Base-by-base conservation (phyloP, 1,140 invertebrate species). In the Gonioctena quinquepunctata region DNA sequence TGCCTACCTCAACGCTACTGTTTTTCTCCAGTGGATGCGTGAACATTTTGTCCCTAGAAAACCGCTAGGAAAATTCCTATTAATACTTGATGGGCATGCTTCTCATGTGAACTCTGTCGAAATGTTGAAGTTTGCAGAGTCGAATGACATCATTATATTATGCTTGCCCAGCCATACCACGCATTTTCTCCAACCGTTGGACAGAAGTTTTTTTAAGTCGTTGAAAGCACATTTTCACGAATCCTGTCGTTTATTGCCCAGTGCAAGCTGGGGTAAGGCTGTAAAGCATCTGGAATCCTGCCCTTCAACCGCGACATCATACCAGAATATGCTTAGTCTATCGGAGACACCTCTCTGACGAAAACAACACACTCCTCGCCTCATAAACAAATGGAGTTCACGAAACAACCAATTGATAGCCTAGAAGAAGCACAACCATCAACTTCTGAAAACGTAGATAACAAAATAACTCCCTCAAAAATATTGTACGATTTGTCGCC, bases 1-100 rank as follows among this genome's bases (percentile, higher is more conserved):
- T 21, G 70, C 76, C 0, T 83, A 82, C 62, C 67, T 84, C 13
- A 84, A 73, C 56, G 25, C 78, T 16, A 76, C 80, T 26, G 42
- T 85, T 23, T 84, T 85, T 71, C 57, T 76, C 7, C 61, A 78
- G 42, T 83, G 81, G 78, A 25, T 82, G 22, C 73, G 75, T 69
- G 52, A 75, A 16, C 69, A 79, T 27, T 81, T 81, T 73, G 6
- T 80, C n/a, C 79, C 76, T 8, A 50, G 69, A 22, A 83, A 82
- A 72, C 63, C 77, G 26, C 8, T 33, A 25, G 80, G 78, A 49
- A 79, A 74, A 68, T 68, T 73, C 19, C 27, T 82, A 5, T 27
- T 80, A 7, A 67, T 81, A 48, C 69, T 84, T n/a, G 81, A 83
- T 72, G 77, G 79, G 3, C 77, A 82, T 59, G 19, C 64, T 18